Conservation (phyloP, 2,888 invertebrate species). For the Rosalia funebris region DNA sequence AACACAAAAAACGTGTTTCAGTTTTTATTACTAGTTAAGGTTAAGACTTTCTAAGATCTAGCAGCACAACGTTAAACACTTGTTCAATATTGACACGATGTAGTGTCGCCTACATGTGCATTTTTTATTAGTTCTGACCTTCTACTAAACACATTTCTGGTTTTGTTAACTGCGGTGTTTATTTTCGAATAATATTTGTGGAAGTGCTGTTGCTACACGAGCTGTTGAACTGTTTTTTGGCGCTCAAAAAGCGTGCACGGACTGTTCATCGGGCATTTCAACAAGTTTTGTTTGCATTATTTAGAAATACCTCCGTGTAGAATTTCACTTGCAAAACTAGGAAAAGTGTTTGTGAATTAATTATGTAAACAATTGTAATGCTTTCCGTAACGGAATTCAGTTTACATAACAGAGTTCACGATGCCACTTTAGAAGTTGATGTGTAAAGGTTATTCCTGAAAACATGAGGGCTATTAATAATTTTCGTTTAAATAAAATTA, state of each 20-base stretch:
- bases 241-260: neutral
- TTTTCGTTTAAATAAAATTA: too few species aligned
- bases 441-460: too few species aligned
- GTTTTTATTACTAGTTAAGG: slow-evolving; percentile 21
- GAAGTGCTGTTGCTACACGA: neutral
- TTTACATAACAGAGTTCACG: too few species aligned
- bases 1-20: slow-evolving; percentile 21
- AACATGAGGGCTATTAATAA: too few species aligned
- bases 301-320: slow-evolving; percentile 6
- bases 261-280: slow-evolving; percentile 7
- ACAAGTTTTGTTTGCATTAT: neutral
- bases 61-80: slow-evolving; percentile 34
- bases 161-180: slow-evolving; percentile 21
- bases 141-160: slow-evolving; percentile 28
- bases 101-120: slow-evolving; percentile 32
- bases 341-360: too few species aligned
- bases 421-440: too few species aligned
- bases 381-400: too few species aligned
- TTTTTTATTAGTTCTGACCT: slow-evolving; percentile 25
- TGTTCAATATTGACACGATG: slow-evolving; percentile 41
- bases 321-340: too few species aligned
- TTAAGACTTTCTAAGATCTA: slow-evolving; percentile 23
- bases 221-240: neutral
- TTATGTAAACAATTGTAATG: too few species aligned
- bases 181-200: slow-evolving; percentile 17